Evolutionary conservation across 2,797 vertebrate species (phyloP), one percentile per base, ranked within the genome.

Genomic region (Melanotaenia boesemani): DNA sequence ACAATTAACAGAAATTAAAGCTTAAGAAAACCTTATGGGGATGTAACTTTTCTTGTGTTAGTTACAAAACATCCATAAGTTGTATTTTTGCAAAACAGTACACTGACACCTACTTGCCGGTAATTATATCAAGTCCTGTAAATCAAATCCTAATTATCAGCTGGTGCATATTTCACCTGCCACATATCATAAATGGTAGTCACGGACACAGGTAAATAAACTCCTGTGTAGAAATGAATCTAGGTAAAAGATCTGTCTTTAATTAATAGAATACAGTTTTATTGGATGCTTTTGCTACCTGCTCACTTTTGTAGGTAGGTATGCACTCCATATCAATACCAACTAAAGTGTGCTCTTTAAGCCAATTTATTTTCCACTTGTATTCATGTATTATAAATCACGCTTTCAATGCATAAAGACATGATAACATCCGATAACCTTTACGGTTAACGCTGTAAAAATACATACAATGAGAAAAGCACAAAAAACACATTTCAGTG

Each of bases 191-290:
- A 4, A 32, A 6, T n/a, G 22, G 46, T 64, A 6, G 63, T 15
- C 73, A 76, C 62, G 67, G 74, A 67, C 80, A 80, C 69, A 50
- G 39, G 67, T 62, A 41, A 66, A 59, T 64, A 30, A 63, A 67
- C 30, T 56, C 37, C 24, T 46, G 13, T 54, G 44, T 2, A 18
- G 28, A 32, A 61, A 41, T 44, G 11, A 5, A 52, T 52, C 22
- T 52, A 2, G 22, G 13, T 46, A 28, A 56, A 56, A 50, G 16
- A 63, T 41, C 24, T 56, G 50, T 15, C 20, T 78, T 70, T 65
- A 54, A 26, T 61, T 67, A 12, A 69, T 18, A 57, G 11, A 3
- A 54, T 32, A 18, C 3, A 55, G 63, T 61, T 74, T 57, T 76
- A 57, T n/a, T 15, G 18, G 28, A 20, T 24, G 16, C 20, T 9